Evolutionary conservation across 2,888 invertebrate species (phyloP).

Genomic region (Drepanosiphum platanoidis): DNA sequence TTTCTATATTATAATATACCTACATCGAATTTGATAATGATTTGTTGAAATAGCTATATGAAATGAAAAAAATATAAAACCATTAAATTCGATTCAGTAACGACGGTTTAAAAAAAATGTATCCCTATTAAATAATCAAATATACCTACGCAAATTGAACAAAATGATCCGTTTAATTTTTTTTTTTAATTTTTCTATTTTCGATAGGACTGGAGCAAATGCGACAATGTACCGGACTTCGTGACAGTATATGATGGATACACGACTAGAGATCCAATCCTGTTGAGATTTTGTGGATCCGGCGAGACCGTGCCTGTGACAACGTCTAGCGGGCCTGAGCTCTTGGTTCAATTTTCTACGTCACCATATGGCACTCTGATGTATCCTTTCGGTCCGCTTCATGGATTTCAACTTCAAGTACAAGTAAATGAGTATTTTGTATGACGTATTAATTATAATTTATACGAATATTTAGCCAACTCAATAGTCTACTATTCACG

Average conservation of each 20-base stretch:
- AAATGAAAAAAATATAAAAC: too few species aligned
- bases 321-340: slow-evolving; percentile 86
- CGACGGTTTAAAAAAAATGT: too few species aligned
- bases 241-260: slow-evolving; percentile 90
- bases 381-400: slow-evolving; percentile 81
- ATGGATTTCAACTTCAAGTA: slow-evolving; percentile 90
- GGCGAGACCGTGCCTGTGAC: slow-evolving; percentile 83
- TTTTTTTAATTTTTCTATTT: neutral
- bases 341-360: slow-evolving; percentile 88
- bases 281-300: slow-evolving; percentile 89
- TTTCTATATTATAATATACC: neutral
- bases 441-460: neutral
- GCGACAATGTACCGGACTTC: slow-evolving; percentile 87
- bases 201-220: slow-evolving; percentile 81
- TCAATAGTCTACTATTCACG: too few species aligned
- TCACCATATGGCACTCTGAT: slow-evolving; percentile 90
- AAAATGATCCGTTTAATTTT: neutral
- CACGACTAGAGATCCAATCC: slow-evolving; percentile 86
- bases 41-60: too few species aligned
- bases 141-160: too few species aligned
- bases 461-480: too few species aligned
- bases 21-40: too few species aligned
- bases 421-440: slow-evolving; percentile 69
- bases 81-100: too few species aligned
- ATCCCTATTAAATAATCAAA: too few species aligned